Evolutionary conservation across 2,797 vertebrate species (phyloP), one percentile per base, ranked within the genome.

Genomic region (Helarctos malayanus): DNA sequence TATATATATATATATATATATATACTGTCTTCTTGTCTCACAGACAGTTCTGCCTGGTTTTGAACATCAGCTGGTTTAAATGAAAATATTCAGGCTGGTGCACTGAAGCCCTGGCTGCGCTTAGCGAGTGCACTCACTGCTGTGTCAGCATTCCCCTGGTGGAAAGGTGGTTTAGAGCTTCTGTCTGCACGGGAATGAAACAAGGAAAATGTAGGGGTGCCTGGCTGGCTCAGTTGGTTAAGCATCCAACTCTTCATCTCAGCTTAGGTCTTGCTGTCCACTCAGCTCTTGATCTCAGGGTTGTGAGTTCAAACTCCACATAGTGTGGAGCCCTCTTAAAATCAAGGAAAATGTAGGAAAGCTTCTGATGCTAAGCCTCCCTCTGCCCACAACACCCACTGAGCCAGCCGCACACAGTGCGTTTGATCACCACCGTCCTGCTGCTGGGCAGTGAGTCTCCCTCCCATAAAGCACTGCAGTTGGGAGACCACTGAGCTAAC

Each of bases 351-450:
- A 2, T 13, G n/a, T 78, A 47, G 68, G 32, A 9, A 38, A 35
- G 57, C 41, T 18, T 23, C 82, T 7, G 14, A 14, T 3, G 27
- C 13, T 5, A 2, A 4, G 2, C 2, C 78, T 29, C 35, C 59
- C 57, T 54, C 29, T 10, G 56, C 45, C 2, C n/a, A 2, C 25
- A 3, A 3, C 29, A 3, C 15, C 49, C n/a, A 3, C 7, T 1
- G n/a, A 73, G 19, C 35, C 63, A 57, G 38, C 68, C 0, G 2
- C 0, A 35, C 11, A 4, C 49, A 23, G 1, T 7, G 41, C 6
- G 5, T 21, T 29, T 21, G 11, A 21, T 25, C 23, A 10, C 1
- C 7, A 4, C 3, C 2, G 1, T 6, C 45, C 10, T 23, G 6
- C 14, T 25, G 13, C 68, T 6, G 7, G 15, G 13, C 23, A 1